These are phyloP conservation scores for Masnerella sp. DNA, from an alignment of 2,888 invertebrate genomes.

Conservation along the genomic window DNA sequence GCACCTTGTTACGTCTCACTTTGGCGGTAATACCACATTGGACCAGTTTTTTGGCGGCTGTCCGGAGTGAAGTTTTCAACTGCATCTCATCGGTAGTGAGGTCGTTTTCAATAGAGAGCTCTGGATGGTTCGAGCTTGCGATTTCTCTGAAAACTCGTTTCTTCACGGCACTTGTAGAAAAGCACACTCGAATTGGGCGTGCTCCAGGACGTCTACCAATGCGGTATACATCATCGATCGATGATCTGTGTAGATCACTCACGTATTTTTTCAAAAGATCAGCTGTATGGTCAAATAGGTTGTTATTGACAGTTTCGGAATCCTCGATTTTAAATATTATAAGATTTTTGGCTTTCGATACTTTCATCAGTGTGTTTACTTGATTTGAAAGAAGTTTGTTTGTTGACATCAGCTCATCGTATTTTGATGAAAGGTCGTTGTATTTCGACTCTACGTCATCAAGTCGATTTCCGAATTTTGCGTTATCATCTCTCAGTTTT, in stretches of 20 bases:
- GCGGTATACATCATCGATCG: neutral
- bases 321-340: neutral
- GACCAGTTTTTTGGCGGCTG: neutral
- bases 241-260: neutral
- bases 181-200: constrained; percentile 14
- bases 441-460: neutral
- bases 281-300: neutral
- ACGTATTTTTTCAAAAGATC: too few species aligned
- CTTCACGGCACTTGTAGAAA: neutral
- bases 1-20: constrained; percentile 7
- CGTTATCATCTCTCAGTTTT: constrained; percentile 8
- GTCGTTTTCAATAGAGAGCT: constrained; percentile 17
- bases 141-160: constrained; percentile 8
- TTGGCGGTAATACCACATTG: constrained; percentile 1
- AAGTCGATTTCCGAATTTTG: constrained; percentile 8
- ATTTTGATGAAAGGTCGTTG: neutral
- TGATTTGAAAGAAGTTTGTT: constrained; percentile 5
- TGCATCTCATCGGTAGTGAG: constrained; percentile 8
- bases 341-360: neutral
- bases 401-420: constrained; percentile 18
- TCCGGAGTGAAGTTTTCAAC: constrained; percentile 5
- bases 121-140: constrained; percentile 12
- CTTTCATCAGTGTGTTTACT: constrained; percentile 8
- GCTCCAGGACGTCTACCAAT: constrained; percentile 6
- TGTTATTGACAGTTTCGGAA: neutral